Conservation (phyloP, 2,797 vertebrate genomes). For the Allobates femoralis region DNA sequence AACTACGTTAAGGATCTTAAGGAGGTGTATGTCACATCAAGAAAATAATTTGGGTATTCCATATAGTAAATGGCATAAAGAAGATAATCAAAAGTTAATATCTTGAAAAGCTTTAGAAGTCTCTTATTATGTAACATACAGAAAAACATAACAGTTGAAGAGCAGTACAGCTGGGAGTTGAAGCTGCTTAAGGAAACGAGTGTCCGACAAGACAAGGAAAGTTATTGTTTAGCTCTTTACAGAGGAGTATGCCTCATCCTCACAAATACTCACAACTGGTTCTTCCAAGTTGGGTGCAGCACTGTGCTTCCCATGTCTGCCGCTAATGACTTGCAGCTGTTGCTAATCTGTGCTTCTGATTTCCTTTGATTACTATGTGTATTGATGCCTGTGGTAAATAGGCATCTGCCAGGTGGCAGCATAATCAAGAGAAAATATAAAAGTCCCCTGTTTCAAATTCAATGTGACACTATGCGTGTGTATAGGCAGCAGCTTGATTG, state of each 20-base stretch:
- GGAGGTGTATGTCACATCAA: background rate
- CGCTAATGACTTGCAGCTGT: conserved; percentile 87
- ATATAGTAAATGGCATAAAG: conserved; percentile 12
- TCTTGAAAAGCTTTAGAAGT: background rate
- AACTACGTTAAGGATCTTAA: background rate
- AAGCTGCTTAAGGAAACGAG: conserved; percentile 65
- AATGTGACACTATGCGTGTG: conserved; percentile 83
- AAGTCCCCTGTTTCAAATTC: conserved; percentile 85
- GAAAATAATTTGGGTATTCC: background rate
- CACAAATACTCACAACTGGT: conserved; percentile 73
- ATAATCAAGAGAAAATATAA: conserved; percentile 81
- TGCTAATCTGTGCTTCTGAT: conserved; percentile 84
- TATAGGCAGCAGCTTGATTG: conserved; percentile 80
- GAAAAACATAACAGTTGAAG: conserved; percentile 58
- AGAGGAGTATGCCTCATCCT: conserved; percentile 75
- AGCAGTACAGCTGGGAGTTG: conserved; percentile 60
- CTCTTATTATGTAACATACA: conserved; percentile 58
- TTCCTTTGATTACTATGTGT: conserved; percentile 86
- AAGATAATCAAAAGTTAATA: conserved; percentile 35
- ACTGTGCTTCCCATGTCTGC: conserved; percentile 83
- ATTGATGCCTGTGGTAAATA: conserved; percentile 85
- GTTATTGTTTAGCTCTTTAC: conserved; percentile 76
- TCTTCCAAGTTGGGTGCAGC: conserved; percentile 80
- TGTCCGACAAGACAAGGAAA: conserved; percentile 74
- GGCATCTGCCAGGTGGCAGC: conserved; percentile 86